Conservation (phyloP, 2,888 invertebrate species). For the Arge pagana region DNA sequence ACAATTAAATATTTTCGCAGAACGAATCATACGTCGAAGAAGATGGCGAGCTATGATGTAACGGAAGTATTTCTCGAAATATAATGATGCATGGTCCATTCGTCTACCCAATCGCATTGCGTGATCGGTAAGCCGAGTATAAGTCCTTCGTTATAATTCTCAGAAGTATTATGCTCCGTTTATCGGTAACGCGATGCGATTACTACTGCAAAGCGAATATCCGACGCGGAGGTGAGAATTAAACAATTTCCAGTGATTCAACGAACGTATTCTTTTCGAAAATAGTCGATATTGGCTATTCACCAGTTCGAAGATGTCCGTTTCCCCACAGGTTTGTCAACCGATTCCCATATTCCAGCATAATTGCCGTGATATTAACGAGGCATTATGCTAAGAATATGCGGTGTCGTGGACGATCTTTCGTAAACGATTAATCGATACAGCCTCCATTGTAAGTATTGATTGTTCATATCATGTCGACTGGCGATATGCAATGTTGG, state of each 20-base stretch:
- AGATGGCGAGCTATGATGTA: background rate
- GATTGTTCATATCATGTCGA: too few relatives aligned
- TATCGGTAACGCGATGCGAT: constrained; percentile 38
- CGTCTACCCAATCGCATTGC: constrained; percentile 27
- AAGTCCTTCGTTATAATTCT: constrained; percentile 38
- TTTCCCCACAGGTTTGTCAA: too few relatives aligned
- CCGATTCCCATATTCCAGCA: constrained; percentile 48
- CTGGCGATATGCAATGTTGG: too few relatives aligned
- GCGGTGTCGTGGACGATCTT: constrained; percentile 40
- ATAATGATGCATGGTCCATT: constrained; percentile 14
- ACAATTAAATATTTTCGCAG: too few relatives aligned
- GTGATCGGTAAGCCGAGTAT: constrained; percentile 52
- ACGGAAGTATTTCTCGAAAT: constrained; percentile 14
- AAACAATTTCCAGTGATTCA: too few relatives aligned
- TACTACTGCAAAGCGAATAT: constrained; percentile 16
- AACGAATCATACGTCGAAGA: too few relatives aligned
- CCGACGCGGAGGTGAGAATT: too few relatives aligned
- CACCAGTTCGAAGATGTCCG: too few relatives aligned
- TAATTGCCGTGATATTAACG: constrained; percentile 39
- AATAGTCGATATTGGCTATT: too few relatives aligned
- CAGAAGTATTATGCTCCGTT: constrained; percentile 51
- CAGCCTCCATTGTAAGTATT: too few relatives aligned
- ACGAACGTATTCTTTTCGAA: too few relatives aligned
- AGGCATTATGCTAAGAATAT: constrained; percentile 51
- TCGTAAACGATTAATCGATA: too few relatives aligned